Base-by-base conservation (phyloP, 2,113 vertebrate species). In the Geococcyx californianus region DNA sequence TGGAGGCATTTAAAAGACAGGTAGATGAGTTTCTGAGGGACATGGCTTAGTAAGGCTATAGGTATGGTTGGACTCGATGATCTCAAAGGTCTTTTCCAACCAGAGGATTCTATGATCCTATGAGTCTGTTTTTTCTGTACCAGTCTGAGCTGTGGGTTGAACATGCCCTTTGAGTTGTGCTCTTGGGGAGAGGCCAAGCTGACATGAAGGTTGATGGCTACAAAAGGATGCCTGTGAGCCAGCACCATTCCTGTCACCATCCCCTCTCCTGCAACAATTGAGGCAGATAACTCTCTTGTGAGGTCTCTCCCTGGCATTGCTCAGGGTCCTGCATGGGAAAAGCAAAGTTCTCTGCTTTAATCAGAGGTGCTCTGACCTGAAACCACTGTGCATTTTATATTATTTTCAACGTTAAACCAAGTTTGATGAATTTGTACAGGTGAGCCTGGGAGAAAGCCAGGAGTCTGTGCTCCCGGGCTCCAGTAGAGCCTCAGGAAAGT, bases 81-180 rank as follows among this genome's bases (percentile, higher is more conserved):
- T n/a, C n/a, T n/a, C n/a, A n/a, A n/a, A 14, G n/a, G n/a, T n/a
- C n/a, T n/a, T n/a, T n/a, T n/a, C n/a, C n/a, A n/a, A n/a, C n/a
- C n/a, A n/a, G n/a, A n/a, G n/a, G n/a, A n/a, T n/a, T n/a, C n/a
- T n/a, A n/a, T n/a, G n/a, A n/a, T n/a, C n/a, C n/a, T n/a, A n/a
- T n/a, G n/a, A n/a, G n/a, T n/a, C n/a, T n/a, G n/a, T n/a, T n/a
- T n/a, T 82, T 75, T 62, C 60, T 38, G 13, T 42, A 87, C 28
- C 49, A 47, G 34, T 23, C 47, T 26, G 24, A 54, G 66, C 26
- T 38, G 33, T 42, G 23, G 23, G 15, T 29, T 68, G 49, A 56
- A 64, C 4, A 1, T 10, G 13, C 16, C 42, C 23, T 55, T 58
- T 0, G 0, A 58, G 33, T 10, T 80, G 75, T 64, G 34, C 67